Conservation (phyloP, 2,888 invertebrate genomes). For the Mylabris sibirica region DNA sequence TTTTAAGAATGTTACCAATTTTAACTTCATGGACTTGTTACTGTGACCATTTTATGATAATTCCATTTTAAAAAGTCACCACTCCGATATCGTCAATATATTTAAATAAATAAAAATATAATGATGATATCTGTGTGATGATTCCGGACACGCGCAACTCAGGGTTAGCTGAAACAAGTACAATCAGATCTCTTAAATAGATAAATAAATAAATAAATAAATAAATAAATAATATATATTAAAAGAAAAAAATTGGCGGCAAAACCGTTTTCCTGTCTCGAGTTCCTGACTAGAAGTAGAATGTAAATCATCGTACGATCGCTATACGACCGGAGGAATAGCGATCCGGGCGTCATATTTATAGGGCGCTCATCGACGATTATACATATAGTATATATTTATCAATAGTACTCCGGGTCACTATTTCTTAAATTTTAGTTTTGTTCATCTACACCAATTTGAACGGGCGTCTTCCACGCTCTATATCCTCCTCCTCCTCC, state of each 20-base stretch:
- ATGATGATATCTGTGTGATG: constrained; percentile 3
- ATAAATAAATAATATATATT: neutral
- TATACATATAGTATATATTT: constrained; percentile 15
- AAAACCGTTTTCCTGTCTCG: constrained; percentile 58
- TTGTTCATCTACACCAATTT: constrained; percentile 37
- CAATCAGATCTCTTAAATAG: constrained; percentile 55
- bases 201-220: constrained; percentile 5
- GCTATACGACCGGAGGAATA: constrained; percentile 39
- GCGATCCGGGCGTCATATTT: constrained; percentile 29
- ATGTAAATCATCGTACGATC: constrained; percentile 43
- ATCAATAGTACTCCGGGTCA: constrained; percentile 30
- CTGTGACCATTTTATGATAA: neutral
- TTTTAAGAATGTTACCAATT: neutral
- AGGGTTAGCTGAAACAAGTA: constrained; percentile 62
- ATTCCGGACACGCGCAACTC: constrained; percentile 55
- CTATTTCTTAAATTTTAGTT: constrained; percentile 17
- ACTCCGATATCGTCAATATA: neutral
- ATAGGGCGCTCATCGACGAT: constrained; percentile 12
- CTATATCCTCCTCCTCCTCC: constrained; percentile 39
- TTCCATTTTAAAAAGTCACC: neutral
- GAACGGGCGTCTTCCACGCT: constrained; percentile 51
- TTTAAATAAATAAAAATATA: neutral
- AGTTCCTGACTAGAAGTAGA: constrained; percentile 61
- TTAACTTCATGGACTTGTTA: neutral
- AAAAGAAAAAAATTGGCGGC: constrained; percentile 28